Evolutionary conservation across 2,113 vertebrate genomes (phyloP).

Genomic region (Rhinoptilus africanus): DNA sequence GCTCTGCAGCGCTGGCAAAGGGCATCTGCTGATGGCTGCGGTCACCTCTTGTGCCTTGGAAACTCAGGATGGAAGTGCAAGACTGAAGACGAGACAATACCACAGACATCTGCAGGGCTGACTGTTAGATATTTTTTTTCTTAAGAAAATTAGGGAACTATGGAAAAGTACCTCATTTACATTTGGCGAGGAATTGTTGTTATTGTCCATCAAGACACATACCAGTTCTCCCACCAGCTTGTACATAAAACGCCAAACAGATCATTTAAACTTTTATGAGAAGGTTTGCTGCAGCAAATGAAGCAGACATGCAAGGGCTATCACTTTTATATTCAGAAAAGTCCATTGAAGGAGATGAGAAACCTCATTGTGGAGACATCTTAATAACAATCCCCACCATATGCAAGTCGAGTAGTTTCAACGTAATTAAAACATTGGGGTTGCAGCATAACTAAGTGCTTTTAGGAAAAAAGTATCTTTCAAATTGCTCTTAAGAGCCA

Average conservation of each 20-base stretch:
- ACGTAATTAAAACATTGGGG: not conserved
- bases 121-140: too few species aligned
- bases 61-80: not conserved
- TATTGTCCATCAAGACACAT: rapidly evolving
- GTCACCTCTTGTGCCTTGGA: not conserved
- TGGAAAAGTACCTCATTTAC: not conserved
- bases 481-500: not conserved
- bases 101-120: rapidly evolving
- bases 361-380: not conserved
- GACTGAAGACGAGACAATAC: not conserved
- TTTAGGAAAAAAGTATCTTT: not conserved
- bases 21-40: not conserved
- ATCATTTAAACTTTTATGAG: not conserved
- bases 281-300: not conserved
- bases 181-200: not conserved
- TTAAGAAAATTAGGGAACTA: not conserved
- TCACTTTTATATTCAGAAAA: not conserved
- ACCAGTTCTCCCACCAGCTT: not conserved
- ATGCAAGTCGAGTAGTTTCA: not conserved
- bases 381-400: not conserved
- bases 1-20: not conserved
- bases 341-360: not conserved
- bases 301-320: not conserved
- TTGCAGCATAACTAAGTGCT: not conserved
- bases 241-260: not conserved